Evolutionary conservation across 1,140 invertebrate genomes (phyloP).

Genomic region (Pararge aegeria): DNA sequence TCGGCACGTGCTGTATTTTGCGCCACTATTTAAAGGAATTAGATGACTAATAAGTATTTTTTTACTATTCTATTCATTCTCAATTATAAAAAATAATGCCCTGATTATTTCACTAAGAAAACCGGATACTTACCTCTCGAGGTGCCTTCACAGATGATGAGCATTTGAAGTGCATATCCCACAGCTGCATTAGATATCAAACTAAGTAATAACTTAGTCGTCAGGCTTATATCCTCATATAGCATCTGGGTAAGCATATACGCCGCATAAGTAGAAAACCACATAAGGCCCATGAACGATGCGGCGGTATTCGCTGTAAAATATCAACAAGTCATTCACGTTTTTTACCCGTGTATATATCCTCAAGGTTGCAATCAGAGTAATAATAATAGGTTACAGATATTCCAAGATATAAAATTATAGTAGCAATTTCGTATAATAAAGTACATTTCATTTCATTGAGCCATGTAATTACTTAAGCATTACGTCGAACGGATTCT

Average conservation of each 20-base stretch:
- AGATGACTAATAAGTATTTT: no score
- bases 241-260: slow-evolving; percentile 82
- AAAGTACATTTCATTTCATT: neutral
- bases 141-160: slow-evolving; percentile 84
- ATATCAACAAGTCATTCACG: neutral
- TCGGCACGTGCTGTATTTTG: no score
- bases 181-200: slow-evolving; percentile 86
- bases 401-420: neutral
- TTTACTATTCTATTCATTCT: no score
- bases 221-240: slow-evolving; percentile 61
- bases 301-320: slow-evolving; percentile 86
- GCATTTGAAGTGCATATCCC: slow-evolving; percentile 85
- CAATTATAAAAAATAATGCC: no score
- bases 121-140: slow-evolving; percentile 69
- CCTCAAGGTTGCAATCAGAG: neutral
- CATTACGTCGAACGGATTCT: no score
- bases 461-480: no score
- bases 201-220: slow-evolving; percentile 79
- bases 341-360: neutral
- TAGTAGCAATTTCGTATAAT: slow-evolving; percentile 19
- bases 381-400: neutral
- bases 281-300: slow-evolving; percentile 84
- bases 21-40: no score
- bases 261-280: slow-evolving; percentile 88
- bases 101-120: no score